Conservation (phyloP, 2,797 vertebrate genomes). For the Rhinogobio ventralis region DNA sequence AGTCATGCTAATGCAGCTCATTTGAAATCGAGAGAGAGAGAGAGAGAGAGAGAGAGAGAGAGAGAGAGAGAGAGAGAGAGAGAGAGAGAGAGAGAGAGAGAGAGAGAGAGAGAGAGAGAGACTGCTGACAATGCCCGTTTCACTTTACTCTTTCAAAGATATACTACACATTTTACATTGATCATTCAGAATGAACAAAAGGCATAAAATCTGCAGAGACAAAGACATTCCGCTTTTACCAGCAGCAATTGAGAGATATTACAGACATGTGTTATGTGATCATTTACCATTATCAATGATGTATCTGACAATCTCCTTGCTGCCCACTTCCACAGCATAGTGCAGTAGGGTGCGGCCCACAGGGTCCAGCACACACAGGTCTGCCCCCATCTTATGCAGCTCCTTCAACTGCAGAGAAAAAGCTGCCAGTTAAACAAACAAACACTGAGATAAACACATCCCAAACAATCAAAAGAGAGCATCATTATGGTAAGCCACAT, state of each 20-base stretch:
- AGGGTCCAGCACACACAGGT: constrained; percentile 81
- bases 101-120: not conserved
- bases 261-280: not conserved
- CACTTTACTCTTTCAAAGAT: not conserved
- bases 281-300: constrained; percentile 88
- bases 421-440: not conserved
- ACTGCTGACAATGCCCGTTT: not conserved
- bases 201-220: no score
- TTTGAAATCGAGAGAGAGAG: not conserved
- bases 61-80: no score
- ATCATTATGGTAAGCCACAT: not conserved
- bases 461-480: not conserved
- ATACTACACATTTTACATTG: not conserved
- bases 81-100: no score
- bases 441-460: not conserved
- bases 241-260: not conserved
- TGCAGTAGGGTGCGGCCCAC: constrained; percentile 87
- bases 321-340: constrained; percentile 86
- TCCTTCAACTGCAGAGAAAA: constrained; percentile 82
- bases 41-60: no score
- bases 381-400: constrained; percentile 84
- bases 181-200: not conserved
- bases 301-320: constrained; percentile 92
- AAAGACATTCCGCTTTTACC: not conserved
- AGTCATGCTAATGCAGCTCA: not conserved